A percentile compares a stretch with the other conserved stretches of the same genome.
These are phyloP conservation scores for Potamarius usumacintae DNA, from an alignment of 2,113 vertebrate genomes.

Conservation along the genomic window DNA sequence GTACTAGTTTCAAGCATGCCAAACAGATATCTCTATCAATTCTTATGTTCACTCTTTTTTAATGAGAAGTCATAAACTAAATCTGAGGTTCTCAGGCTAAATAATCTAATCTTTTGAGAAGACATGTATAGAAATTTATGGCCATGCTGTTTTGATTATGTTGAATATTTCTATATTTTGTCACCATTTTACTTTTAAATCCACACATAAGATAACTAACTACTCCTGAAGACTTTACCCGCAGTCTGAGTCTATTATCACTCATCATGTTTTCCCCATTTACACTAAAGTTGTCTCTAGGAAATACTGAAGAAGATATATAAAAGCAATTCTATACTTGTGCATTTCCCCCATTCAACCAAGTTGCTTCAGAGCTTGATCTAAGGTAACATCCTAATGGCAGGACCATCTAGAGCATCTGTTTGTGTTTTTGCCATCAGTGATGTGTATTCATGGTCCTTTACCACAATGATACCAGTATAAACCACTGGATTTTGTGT, in stretches of 20 bases:
- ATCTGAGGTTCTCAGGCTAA: background rate
- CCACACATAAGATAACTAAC: background rate
- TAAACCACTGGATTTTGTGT: constrained; percentile 10
- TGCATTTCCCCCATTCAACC: background rate
- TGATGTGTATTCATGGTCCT: constrained; percentile 18
- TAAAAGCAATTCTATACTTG: background rate
- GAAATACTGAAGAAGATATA: background rate
- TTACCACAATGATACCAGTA: constrained; percentile 9
- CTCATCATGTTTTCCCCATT: background rate
- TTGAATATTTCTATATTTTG: background rate
- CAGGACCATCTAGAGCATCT: background rate
- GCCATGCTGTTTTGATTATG: background rate
- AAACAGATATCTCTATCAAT: too few relatives aligned
- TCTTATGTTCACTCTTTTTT: background rate
- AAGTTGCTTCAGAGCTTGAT: background rate
- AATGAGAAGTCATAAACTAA: background rate
- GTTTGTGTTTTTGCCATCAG: constrained; percentile 6
- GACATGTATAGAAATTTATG: background rate
- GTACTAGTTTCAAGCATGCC: too few relatives aligned
- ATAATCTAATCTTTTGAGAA: background rate
- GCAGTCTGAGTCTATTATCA: background rate
- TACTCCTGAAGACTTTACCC: background rate
- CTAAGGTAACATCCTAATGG: background rate
- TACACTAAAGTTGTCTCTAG: background rate
- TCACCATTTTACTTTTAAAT: background rate